A percentile compares a stretch with the other conserved stretches of the same genome.
Conservation (phyloP, 2,888 invertebrate genomes). For the Hydrotaea diabolus region DNA sequence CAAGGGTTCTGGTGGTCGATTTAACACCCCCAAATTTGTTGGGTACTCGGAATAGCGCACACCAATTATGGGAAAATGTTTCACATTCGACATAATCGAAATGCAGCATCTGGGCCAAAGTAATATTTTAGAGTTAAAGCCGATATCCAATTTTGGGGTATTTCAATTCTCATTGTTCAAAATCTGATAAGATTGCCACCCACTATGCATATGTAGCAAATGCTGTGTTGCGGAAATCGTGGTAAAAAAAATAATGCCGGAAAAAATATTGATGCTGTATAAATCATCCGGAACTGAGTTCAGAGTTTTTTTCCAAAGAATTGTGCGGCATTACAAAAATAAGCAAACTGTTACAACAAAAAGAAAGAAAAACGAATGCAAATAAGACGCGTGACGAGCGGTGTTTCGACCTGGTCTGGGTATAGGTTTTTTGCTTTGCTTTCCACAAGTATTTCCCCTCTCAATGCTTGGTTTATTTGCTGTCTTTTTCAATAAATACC, state of each 20-base stretch:
- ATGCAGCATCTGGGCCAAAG: no score
- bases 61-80: no score
- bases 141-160: no score
- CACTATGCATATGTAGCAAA: no score
- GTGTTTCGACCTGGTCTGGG: constrained; percentile 2
- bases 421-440: not conserved
- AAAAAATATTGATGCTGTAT: constrained; percentile 6
- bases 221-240: not conserved
- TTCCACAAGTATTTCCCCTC: no score
- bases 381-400: constrained; percentile 43
- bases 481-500: not conserved
- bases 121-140: no score
- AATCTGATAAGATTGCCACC: no score
- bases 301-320: not conserved
- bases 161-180: no score
- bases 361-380: not conserved
- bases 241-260: not conserved
- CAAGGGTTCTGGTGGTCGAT: no score
- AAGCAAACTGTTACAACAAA: not conserved
- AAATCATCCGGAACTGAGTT: constrained; percentile 28
- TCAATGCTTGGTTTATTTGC: not conserved
- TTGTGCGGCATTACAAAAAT: not conserved
- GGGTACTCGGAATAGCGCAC: no score
- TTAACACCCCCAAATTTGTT: no score
- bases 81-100: no score